Evolutionary conservation across 2,113 vertebrate genomes (phyloP), one percentile per base, ranked within the genome.

Genomic region (Orcinus orca): DNA sequence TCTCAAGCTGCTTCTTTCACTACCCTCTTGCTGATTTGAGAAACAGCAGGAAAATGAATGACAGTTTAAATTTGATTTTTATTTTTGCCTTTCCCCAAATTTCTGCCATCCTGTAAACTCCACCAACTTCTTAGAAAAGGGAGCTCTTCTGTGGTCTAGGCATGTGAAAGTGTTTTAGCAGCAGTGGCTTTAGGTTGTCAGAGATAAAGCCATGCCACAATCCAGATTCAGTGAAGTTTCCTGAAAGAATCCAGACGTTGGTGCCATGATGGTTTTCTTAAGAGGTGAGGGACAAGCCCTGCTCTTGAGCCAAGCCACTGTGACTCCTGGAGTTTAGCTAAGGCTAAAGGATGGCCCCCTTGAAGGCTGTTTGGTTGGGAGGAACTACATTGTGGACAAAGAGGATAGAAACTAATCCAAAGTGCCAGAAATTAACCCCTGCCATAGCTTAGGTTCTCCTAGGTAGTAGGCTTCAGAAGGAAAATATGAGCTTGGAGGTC

Each of bases 31-130:
- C 8, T 76, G 31, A 15, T 44, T 25, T 65, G 53, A 97, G 93
- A 85, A 93, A 97, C 31, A 73, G 55, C 38, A 95, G 73, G 68
- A 95, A 96, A 94, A 92, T 76, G 68, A 92, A 92, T 76, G 79
- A 92, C n/a, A 55, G 33, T 67, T 90, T 65, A 84, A 68, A 74
- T 41, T 70, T 93, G 50, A 82, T 26, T 89, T 88, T 95, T 96
- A 94, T 94, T 88, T 96, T 82, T 83, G 29, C 70, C 53, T 86
- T 63, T 41, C 74, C 3, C 3, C 53, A 44, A 53, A 94, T 90
- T 80, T 93, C 91, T 94, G 74, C 44, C 55, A 33, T 68, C 60
- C 58, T 29, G 29, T 38, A 83, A 73, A 44, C 60, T 67, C 67
- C 33, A 62, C 14, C 58, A 44, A 67, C 74, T 74, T 90, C 79